Base-by-base conservation (phyloP, 2,113 vertebrate species). In the Ondatra zibethicus region DNA sequence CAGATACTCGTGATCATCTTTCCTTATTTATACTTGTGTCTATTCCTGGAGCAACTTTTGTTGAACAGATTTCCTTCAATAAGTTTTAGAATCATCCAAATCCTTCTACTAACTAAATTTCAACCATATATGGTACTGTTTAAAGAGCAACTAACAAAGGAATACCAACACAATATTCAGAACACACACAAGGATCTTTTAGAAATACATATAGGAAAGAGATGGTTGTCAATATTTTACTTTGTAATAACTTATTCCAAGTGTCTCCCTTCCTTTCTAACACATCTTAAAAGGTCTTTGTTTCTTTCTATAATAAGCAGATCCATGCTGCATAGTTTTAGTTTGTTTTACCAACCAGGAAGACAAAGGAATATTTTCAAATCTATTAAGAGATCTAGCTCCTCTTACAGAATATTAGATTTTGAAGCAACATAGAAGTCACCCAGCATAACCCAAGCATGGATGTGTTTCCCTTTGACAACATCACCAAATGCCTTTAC, bases 171-270 rank as follows among this genome's bases (percentile, higher is more conserved):
- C 4, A 27, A 58, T 39, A 89, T 4, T 85, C 9, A 52, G 29
- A 68, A 63, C 23, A 89, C 8, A 52, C 23, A 1, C 4, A 92
- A 85, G 45, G 21, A 75, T 47, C 14, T 80, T 88, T 89, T 82
- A 21, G 36, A 92, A 50, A 94, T 84, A 8, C 52, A 27, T 45
- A 82, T 42, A 90, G 75, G 96, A 97, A 80, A 91, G 58, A 86
- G 45, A 72, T 36, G 13, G 36, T 70, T 84, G n/a, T 87, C 58
- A 96, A 70, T 4, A 94, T 1, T 7, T 47, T 81, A 29, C 80
- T 95, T 94, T 93, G 12, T 63, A 85, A 93, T 95, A 72, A 81
- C 61, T 47, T 77, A 89, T 85, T 93, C 93, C 65, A 94, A 70
- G 42, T 85, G 39, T 4, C 47, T 16, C 31, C 11, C 5, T 78